phyloP scores from a whole-genome alignment of 2,113 vertebrate species.

The Oreotragus oreotragus region DNA sequence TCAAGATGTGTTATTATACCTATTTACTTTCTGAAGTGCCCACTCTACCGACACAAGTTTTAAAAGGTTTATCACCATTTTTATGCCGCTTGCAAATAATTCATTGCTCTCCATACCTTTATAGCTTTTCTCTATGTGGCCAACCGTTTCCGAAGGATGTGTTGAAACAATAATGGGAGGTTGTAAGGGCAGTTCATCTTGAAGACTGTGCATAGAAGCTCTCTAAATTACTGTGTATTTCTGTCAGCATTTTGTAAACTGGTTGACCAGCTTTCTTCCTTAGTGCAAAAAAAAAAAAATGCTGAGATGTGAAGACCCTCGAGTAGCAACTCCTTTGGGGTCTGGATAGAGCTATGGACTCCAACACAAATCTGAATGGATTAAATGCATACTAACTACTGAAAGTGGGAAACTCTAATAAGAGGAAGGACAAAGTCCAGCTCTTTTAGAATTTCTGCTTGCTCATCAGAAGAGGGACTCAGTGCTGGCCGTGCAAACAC shows the following conservation, averaged over 20 bases:
- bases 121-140: background rate
- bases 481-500: background rate
- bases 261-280: background rate
- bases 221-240: background rate
- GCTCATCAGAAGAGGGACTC: conserved; percentile 38
- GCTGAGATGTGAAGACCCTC: conserved; percentile 50
- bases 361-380: background rate
- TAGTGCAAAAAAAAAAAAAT: background rate
- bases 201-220: background rate
- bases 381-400: conserved; percentile 45
- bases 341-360: background rate
- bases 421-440: conserved; percentile 10
- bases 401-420: conserved; percentile 38
- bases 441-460: conserved; percentile 38
- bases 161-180: background rate
- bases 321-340: conserved; percentile 8
- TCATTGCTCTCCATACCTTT: conserved; percentile 51
- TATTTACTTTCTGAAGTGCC: conserved; percentile 66
- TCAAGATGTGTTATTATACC: conserved; percentile 59
- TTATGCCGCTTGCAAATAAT: conserved; percentile 43
- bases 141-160: background rate
- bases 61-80: conserved; percentile 60
- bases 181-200: conserved; percentile 1
- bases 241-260: conserved; percentile 23
- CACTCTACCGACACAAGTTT: conserved; percentile 58